Evolutionary conservation across 2,113 vertebrate genomes (phyloP).

Genomic region (Thamnophis sirtalis): DNA sequence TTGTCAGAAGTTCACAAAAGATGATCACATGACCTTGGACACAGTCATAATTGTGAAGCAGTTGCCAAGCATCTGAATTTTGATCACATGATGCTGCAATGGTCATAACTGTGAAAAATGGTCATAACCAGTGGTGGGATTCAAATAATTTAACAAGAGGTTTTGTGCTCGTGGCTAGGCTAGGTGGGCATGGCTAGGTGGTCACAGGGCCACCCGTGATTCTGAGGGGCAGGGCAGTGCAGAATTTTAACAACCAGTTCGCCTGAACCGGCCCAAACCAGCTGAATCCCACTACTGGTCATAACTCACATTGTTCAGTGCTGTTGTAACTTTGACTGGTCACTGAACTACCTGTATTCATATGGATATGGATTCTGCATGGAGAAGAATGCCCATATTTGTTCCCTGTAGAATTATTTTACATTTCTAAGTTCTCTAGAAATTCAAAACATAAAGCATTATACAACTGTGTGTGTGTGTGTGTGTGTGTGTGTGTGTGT

Average conservation of each 20-base stretch:
- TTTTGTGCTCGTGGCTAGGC: too few species aligned
- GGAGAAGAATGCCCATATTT: background rate
- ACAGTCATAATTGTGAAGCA: background rate
- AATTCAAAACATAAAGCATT: background rate
- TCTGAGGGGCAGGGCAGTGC: too few species aligned
- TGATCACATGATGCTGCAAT: background rate
- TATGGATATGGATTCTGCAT: background rate
- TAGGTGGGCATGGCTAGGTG: too few species aligned
- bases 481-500: background rate
- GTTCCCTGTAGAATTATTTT: background rate
- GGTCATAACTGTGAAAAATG: background rate
- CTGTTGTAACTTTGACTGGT: background rate
- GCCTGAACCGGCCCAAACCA: too few species aligned
- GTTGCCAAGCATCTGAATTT: background rate
- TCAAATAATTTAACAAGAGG: too few species aligned
- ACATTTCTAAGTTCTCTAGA: background rate
- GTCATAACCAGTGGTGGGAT: too few species aligned
- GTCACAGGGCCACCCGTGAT: too few species aligned
- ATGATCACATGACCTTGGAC: background rate
- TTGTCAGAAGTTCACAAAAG: background rate
- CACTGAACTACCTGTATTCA: background rate
- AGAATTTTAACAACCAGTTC: too few species aligned
- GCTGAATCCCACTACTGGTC: background rate
- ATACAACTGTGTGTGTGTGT: background rate
- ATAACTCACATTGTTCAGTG: background rate